These are phyloP conservation scores for Drosophila saltans DNA, from an alignment of 1,140 invertebrate genomes.

Conservation along the genomic window DNA sequence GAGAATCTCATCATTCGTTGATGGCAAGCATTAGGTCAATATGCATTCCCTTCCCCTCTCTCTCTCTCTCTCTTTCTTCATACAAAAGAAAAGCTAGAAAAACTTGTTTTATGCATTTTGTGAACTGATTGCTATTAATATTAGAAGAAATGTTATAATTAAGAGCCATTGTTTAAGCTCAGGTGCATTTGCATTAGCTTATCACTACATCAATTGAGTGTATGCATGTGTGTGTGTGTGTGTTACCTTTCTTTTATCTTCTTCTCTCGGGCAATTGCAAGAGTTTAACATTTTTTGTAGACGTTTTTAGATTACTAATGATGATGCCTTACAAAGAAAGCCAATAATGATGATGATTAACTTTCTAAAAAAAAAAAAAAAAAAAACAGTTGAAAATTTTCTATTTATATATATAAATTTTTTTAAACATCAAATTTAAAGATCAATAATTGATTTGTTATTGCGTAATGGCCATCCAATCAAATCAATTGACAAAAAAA, in stretches of 20 bases:
- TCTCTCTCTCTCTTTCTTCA: not conserved
- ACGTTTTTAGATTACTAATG: not conserved
- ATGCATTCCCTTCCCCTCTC: slow-evolving; percentile 3
- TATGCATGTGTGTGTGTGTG: not conserved
- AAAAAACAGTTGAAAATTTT: not conserved
- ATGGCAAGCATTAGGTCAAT: slow-evolving; percentile 11
- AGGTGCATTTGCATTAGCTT: slow-evolving; percentile 16
- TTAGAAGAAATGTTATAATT: slow-evolving; percentile 55
- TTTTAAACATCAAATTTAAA: not conserved
- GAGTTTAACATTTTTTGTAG: not conserved
- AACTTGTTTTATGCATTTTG: slow-evolving; percentile 36
- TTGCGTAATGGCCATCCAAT: not conserved
- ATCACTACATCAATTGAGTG: slow-evolving; percentile 5
- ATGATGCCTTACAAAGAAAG: not conserved
- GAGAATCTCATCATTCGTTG: slow-evolving; percentile 15
- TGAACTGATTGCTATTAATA: slow-evolving; percentile 52
- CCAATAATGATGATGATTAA: not conserved
- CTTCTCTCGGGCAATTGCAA: not conserved
- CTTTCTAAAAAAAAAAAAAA: slow-evolving; percentile 2
- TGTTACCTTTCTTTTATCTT: not conserved
- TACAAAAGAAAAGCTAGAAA: slow-evolving; percentile 6
- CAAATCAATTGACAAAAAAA: not conserved
- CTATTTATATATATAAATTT: not conserved
- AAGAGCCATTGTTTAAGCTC: slow-evolving; percentile 47
- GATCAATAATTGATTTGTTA: not conserved